A percentile compares a stretch with the other conserved stretches of the same genome.
phyloP scores from a whole-genome alignment of 2,888 invertebrate species.

The Arge pagana region DNA sequence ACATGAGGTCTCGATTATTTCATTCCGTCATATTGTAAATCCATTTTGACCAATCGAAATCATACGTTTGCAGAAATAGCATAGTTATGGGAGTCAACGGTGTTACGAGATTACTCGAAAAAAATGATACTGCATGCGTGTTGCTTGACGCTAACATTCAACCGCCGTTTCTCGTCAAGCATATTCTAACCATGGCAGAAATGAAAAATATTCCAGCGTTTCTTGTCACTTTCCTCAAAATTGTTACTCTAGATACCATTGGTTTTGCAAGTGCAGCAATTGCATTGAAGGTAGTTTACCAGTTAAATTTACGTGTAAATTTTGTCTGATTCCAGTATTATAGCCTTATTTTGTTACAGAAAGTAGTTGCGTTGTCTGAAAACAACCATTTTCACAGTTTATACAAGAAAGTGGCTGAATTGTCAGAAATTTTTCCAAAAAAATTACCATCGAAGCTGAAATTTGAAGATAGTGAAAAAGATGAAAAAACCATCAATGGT shows the following conservation, averaged over 20 bases:
- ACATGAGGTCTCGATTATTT: too few relatives aligned
- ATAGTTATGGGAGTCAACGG: constrained; percentile 49
- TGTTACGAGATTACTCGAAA: constrained; percentile 50
- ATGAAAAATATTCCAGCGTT: constrained; percentile 46
- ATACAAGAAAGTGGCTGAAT: constrained; percentile 34
- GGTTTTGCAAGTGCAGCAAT: constrained; percentile 46
- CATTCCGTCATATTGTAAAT: too few relatives aligned
- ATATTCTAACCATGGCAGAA: constrained; percentile 48
- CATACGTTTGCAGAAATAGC: constrained; percentile 36
- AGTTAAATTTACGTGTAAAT: too few relatives aligned
- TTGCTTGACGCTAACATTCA: constrained; percentile 48
- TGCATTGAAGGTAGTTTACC: constrained; percentile 44
- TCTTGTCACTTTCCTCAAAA: constrained; percentile 46
- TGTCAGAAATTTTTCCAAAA: constrained; percentile 27
- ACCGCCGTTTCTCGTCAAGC: constrained; percentile 45
- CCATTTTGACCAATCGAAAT: too few relatives aligned
- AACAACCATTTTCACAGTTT: constrained; percentile 39
- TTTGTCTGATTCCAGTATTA: neutral
- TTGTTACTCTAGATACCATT: constrained; percentile 37
- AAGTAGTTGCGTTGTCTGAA: constrained; percentile 26
- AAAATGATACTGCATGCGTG: constrained; percentile 40
- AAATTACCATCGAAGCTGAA: neutral
- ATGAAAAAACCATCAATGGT: constrained; percentile 8
- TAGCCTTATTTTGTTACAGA: constrained; percentile 31
- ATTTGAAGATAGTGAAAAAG: neutral